A percentile compares a stretch with the other conserved stretches of the same genome.
Evolutionary conservation across 2,888 invertebrate genomes (phyloP).

Genomic region (Rhamnusium bicolor): DNA sequence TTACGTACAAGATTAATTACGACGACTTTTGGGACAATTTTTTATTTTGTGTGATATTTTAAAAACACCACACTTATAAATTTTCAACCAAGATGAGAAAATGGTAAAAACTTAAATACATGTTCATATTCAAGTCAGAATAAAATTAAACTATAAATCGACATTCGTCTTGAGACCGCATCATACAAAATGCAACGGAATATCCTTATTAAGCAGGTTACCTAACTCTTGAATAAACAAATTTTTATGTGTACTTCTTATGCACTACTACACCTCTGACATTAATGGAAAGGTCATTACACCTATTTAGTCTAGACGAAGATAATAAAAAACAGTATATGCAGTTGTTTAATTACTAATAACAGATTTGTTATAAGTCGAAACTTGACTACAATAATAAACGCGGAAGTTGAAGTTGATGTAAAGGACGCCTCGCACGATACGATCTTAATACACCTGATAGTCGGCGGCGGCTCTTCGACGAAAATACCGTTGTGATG

Average conservation of each 20-base stretch:
- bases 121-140: too few relatives aligned
- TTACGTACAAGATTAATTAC: too few relatives aligned
- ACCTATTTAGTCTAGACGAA: conserved; percentile 60
- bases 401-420: conserved; percentile 46
- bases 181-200: conserved; percentile 3
- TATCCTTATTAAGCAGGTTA: conserved; percentile 18
- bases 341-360: conserved; percentile 59
- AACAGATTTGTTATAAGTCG: conserved; percentile 52
- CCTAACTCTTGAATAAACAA: conserved; percentile 22
- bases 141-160: background rate
- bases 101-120: too few relatives aligned
- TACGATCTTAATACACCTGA: too few relatives aligned
- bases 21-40: too few relatives aligned
- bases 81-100: too few relatives aligned
- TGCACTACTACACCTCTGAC: conserved; percentile 31
- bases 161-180: background rate
- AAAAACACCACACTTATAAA: too few relatives aligned
- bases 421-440: conserved; percentile 42
- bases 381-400: conserved; percentile 50
- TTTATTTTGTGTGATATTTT: too few relatives aligned
- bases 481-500: too few relatives aligned
- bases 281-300: conserved; percentile 56
- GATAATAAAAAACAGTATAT: conserved; percentile 57
- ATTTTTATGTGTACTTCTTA: conserved; percentile 20
- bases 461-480: too few relatives aligned